Percentiles rank a stretch among this genome's conserved stretches.
Evolutionary conservation across 2,797 vertebrate genomes (phyloP).

Genomic region (Distichodus sexfasciatus): DNA sequence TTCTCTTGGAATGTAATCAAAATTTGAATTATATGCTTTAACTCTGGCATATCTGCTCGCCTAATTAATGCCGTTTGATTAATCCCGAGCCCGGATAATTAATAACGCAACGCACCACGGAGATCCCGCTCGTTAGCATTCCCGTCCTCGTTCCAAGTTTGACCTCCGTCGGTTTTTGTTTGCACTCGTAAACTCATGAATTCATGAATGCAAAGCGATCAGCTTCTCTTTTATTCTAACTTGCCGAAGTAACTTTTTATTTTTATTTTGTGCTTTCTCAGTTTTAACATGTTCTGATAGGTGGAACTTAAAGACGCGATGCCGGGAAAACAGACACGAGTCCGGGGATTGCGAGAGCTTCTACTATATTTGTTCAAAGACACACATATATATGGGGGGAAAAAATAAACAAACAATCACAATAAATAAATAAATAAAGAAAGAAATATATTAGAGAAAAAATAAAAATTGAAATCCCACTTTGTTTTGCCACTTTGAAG

Average conservation of each 20-base stretch:
- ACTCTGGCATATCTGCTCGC: conserved; percentile 23
- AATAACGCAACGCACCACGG: conserved; percentile 24
- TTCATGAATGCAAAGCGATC: background rate
- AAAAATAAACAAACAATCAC: background rate
- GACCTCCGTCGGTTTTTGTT: conserved; percentile 30
- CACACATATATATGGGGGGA: too few species aligned
- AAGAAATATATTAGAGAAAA: too few species aligned
- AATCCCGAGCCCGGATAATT: conserved; percentile 19
- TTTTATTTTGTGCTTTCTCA: background rate
- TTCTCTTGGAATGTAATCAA: conserved; percentile 32
- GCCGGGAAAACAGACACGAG: background rate
- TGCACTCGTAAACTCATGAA: conserved; percentile 25
- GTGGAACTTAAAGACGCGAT: too few species aligned
- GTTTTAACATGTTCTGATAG: background rate
- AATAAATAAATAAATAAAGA: background rate
- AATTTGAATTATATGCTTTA: conserved; percentile 27
- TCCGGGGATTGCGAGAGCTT: too few species aligned
- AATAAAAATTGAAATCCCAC: too few species aligned
- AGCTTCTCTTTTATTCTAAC: background rate
- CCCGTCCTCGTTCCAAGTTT: background rate
- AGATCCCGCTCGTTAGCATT: conserved; percentile 18
- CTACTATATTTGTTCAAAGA: too few species aligned
- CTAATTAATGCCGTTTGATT: conserved; percentile 41
- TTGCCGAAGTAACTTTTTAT: too few species aligned
- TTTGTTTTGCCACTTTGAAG: too few species aligned